A percentile compares a stretch with the other conserved stretches of the same genome.
These are phyloP conservation scores for Apantesis nais DNA, from an alignment of 2,888 invertebrate species.

Conservation along the genomic window DNA sequence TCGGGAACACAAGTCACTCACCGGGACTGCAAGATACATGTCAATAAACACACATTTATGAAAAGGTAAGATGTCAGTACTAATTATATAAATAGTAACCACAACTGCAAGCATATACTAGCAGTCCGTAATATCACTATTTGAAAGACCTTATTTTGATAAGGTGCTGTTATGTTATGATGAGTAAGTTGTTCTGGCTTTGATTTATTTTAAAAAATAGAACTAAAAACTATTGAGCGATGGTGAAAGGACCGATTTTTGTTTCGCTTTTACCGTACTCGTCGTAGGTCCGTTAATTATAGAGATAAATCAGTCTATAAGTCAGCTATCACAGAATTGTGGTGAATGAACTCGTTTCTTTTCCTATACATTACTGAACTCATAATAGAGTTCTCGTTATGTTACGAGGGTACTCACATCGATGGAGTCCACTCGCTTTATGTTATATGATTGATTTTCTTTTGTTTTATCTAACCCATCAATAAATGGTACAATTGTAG, in stretches of 20 bases:
- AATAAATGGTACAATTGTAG: not conserved
- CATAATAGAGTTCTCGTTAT: not conserved
- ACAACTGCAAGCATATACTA: not conserved
- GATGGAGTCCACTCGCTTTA: not conserved
- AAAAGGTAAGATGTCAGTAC: conserved; percentile 88
- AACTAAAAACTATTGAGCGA: not conserved
- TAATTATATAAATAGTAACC: not conserved
- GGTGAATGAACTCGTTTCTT: not conserved
- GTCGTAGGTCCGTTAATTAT: not conserved
- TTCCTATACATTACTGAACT: not conserved
- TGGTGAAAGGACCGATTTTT: not conserved
- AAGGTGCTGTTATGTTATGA: no score
- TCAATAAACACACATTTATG: conserved; percentile 99
- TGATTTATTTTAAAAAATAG: no score
- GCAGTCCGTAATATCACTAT: no score
- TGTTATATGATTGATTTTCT: not conserved
- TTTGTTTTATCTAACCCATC: not conserved
- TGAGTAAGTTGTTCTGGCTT: no score
- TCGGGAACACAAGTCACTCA: conserved; percentile 99
- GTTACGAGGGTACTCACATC: not conserved
- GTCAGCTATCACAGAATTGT: not conserved
- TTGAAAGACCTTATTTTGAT: no score
- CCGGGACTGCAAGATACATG: conserved; percentile 99
- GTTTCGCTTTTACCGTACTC: not conserved
- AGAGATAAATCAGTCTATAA: not conserved